These are phyloP conservation scores for Melanerpes formicivorus DNA, from an alignment of 2,113 vertebrate genomes.

Conservation along the genomic window DNA sequence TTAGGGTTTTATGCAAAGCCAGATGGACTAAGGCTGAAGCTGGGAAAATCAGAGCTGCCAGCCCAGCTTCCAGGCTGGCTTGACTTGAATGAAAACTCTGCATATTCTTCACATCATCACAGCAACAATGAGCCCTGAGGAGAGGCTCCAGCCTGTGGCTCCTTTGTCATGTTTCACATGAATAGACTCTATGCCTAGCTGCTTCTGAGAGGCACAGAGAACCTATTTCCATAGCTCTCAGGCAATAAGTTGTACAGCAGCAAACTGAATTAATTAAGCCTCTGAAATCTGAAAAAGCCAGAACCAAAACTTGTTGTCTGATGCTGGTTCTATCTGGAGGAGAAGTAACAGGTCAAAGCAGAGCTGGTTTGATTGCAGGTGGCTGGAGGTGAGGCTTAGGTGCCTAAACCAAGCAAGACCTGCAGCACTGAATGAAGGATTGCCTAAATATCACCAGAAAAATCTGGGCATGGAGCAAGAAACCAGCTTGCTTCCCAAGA, in stretches of 20 bases:
- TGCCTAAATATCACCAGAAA: background rate
- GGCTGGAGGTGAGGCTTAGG: background rate
- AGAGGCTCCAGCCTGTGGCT: background rate
- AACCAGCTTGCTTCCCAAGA: background rate
- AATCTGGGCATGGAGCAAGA: background rate
- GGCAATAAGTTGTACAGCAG: background rate
- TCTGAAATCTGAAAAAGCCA: constrained; percentile 10
- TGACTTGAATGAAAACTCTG: background rate
- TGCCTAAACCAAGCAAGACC: background rate
- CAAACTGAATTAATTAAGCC: background rate
- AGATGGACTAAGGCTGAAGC: background rate
- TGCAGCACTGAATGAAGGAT: background rate
- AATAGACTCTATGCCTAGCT: background rate
- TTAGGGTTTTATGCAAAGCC: background rate
- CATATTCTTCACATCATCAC: background rate
- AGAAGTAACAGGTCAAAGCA: background rate
- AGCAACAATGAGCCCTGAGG: background rate
- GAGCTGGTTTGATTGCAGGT: background rate
- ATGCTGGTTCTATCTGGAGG: background rate
- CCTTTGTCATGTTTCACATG: background rate
- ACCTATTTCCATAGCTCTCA: background rate
- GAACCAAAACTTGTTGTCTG: background rate
- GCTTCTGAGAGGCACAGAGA: background rate
- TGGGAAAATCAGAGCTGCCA: background rate
- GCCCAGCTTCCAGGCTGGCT: background rate